These are phyloP conservation scores for Drosophila mojavensis DNA, from an alignment of 1,140 invertebrate species.

Conservation along the genomic window DNA sequence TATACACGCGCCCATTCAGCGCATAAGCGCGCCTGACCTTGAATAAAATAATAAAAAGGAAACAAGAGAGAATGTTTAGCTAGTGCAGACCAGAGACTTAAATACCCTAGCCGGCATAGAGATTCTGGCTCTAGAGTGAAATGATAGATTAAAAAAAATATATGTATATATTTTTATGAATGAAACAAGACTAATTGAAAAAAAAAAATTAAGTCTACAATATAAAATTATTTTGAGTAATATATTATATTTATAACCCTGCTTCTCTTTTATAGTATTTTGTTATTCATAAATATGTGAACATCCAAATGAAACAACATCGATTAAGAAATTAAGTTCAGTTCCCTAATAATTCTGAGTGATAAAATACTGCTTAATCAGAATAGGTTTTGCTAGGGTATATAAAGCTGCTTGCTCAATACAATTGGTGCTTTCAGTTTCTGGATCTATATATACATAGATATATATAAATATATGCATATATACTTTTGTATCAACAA, in stretches of 20 bases:
- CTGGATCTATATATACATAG: slow-evolving; percentile 6
- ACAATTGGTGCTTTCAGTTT: slow-evolving; percentile 6
- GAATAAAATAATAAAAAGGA: slow-evolving; percentile 8
- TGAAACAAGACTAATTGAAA: too few relatives aligned
- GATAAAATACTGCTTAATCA: background rate
- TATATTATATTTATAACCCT: too few relatives aligned
- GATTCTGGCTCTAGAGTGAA: too few relatives aligned
- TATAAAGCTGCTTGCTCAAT: slow-evolving; percentile 39
- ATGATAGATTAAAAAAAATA: background rate
- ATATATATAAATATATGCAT: background rate
- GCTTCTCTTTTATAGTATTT: too few relatives aligned
- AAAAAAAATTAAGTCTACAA: too few relatives aligned
- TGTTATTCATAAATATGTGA: too few relatives aligned
- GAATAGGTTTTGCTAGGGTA: background rate
- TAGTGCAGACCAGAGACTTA: background rate
- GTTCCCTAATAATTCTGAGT: too few relatives aligned
- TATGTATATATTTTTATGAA: background rate
- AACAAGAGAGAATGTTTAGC: background rate
- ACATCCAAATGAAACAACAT: too few relatives aligned
- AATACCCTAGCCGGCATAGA: background rate
- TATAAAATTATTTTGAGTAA: too few relatives aligned
- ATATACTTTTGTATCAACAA: background rate
- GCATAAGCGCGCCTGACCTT: slow-evolving; percentile 20
- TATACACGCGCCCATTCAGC: slow-evolving; percentile 25
- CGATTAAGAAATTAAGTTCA: too few relatives aligned